phyloP scores from a whole-genome alignment of 2,113 vertebrate genomes.

The Pluvianellus socialis region DNA sequence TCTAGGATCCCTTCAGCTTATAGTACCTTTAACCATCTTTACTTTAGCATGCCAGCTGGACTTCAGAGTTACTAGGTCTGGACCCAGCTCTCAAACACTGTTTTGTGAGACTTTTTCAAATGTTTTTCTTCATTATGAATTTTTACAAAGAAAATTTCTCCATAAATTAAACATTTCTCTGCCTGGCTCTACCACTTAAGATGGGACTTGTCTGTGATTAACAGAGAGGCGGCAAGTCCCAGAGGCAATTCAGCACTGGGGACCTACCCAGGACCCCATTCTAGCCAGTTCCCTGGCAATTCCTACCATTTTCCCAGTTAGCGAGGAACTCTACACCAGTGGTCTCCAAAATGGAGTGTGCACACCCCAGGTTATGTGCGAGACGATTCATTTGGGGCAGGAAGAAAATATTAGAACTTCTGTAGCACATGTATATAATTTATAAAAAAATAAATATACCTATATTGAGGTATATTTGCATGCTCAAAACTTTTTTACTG shows the following conservation, averaged over 20 bases:
- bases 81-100: not conserved
- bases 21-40: not conserved
- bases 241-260: not conserved
- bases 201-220: not conserved
- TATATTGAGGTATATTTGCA: not conserved
- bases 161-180: not conserved
- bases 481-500: not conserved
- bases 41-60: not conserved
- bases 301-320: not conserved
- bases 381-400: not conserved
- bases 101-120: not conserved
- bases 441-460: not conserved
- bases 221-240: not conserved
- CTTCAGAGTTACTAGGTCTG: not conserved
- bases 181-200: not conserved
- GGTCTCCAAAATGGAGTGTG: not conserved
- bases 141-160: not conserved
- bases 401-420: not conserved
- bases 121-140: not conserved
- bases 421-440: not conserved
- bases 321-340: not conserved
- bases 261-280: not conserved
- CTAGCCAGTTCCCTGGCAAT: not conserved
- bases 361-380: fast-evolving
- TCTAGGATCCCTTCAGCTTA: not conserved